phyloP scores from a whole-genome alignment of 2,888 invertebrate genomes.

The Meloe dianella region DNA sequence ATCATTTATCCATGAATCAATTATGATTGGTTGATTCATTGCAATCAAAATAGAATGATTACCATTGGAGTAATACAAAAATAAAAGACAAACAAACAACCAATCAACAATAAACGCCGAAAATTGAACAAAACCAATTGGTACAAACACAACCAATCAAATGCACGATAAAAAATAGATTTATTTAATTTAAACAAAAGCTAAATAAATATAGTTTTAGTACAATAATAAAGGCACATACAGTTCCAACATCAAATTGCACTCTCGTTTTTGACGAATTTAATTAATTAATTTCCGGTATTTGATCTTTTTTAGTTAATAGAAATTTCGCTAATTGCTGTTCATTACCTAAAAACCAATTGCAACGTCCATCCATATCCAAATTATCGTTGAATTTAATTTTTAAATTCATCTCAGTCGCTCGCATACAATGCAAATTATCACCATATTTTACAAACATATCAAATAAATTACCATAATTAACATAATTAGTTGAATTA shows the following conservation, averaged over 20 bases:
- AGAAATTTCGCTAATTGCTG: constrained; percentile 66
- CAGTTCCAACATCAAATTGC: background rate
- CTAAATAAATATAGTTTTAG: too few relatives aligned
- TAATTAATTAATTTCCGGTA: constrained; percentile 28
- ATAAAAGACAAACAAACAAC: too few relatives aligned
- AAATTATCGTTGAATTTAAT: constrained; percentile 59
- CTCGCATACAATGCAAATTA: constrained; percentile 75
- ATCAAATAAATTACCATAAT: constrained; percentile 66
- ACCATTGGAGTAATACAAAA: too few relatives aligned
- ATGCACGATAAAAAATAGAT: too few relatives aligned
- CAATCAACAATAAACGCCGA: too few relatives aligned
- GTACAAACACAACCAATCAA: too few relatives aligned
- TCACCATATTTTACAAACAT: constrained; percentile 71
- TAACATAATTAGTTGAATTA: constrained; percentile 51
- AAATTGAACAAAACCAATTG: too few relatives aligned
- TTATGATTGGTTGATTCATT: too few relatives aligned
- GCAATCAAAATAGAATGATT: too few relatives aligned
- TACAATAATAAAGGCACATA: constrained; percentile 9
- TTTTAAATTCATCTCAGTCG: constrained; percentile 80
- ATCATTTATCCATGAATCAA: too few relatives aligned
- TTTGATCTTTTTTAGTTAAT: constrained; percentile 51
- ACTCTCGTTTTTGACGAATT: background rate
- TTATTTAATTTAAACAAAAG: too few relatives aligned
- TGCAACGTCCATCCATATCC: constrained; percentile 51
- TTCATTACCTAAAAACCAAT: constrained; percentile 63